phyloP scores from a whole-genome alignment of 1,140 invertebrate genomes.

The Heliconius himera region DNA sequence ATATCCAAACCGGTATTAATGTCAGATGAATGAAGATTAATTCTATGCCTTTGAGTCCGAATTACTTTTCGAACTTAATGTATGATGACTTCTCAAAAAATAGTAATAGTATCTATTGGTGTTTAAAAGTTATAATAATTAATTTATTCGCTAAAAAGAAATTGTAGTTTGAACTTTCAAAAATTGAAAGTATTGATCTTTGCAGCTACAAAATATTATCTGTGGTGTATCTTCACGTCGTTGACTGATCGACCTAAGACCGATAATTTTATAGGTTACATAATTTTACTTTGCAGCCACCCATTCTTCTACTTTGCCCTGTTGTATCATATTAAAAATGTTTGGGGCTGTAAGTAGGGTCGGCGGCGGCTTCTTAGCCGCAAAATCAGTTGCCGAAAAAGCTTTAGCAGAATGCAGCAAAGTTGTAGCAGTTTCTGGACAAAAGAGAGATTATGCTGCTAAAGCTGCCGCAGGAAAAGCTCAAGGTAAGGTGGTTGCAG shows the following conservation, averaged over 20 bases:
- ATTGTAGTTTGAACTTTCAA: not conserved
- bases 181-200: not conserved
- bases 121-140: not conserved
- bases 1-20: too few species aligned
- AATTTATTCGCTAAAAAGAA: not conserved
- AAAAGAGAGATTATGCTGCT: conserved; percentile 74
- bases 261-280: conserved; percentile 60
- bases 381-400: conserved; percentile 72
- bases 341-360: conserved; percentile 77
- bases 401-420: conserved; percentile 71
- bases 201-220: conserved; percentile 13
- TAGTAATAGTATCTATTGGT: too few species aligned
- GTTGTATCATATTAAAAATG: conserved; percentile 63
- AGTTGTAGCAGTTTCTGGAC: conserved; percentile 65
- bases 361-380: conserved; percentile 74
- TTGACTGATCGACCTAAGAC: conserved; percentile 7
- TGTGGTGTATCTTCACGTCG: conserved; percentile 28
- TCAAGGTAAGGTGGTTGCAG: conserved; percentile 93
- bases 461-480: conserved; percentile 66
- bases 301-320: conserved; percentile 51
- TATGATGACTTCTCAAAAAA: too few species aligned
- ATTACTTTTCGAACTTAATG: too few species aligned
- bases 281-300: conserved; percentile 67
- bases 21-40: too few species aligned
- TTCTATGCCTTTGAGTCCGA: too few species aligned